phyloP scores from a whole-genome alignment of 2,888 invertebrate genomes.

The Melieria crassipennis region DNA sequence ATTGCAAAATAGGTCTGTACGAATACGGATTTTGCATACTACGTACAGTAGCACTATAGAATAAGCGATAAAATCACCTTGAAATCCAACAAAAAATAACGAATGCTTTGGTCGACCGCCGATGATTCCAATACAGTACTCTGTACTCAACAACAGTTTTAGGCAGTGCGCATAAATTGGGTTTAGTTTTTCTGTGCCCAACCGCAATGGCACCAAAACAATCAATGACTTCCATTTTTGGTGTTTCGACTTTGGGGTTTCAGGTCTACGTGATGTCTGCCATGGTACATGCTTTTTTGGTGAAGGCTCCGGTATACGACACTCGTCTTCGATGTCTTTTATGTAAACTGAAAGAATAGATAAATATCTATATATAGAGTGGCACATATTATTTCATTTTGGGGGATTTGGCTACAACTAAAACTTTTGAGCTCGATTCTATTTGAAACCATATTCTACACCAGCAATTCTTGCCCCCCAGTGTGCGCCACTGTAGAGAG shows the following conservation, averaged over 20 bases:
- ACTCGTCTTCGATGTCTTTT: slow-evolving; percentile 78
- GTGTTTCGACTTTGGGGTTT: slow-evolving; percentile 43
- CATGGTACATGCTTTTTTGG: slow-evolving; percentile 61
- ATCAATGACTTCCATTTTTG: slow-evolving; percentile 79
- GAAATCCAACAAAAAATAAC: slow-evolving; percentile 91
- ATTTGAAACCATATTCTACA: too few species aligned
- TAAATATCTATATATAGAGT: neutral
- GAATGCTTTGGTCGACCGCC: slow-evolving; percentile 94
- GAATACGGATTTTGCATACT: too few species aligned
- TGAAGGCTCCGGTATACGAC: slow-evolving; percentile 66
- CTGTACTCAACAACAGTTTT: slow-evolving; percentile 80
- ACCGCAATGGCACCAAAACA: slow-evolving; percentile 83
- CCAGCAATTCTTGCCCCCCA: too few species aligned
- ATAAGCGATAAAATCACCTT: slow-evolving; percentile 67
- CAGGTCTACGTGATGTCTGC: slow-evolving; percentile 50
- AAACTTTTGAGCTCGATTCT: too few species aligned
- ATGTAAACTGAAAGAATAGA: slow-evolving; percentile 71
- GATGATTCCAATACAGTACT: slow-evolving; percentile 89
- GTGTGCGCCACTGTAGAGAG: too few species aligned
- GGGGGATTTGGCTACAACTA: too few species aligned
- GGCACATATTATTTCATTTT: too few species aligned
- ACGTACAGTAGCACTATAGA: neutral
- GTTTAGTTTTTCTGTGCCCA: slow-evolving; percentile 89
- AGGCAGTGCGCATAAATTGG: slow-evolving; percentile 85
- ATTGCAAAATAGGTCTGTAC: too few species aligned